Percentiles rank a stretch among this genome's conserved stretches.
Evolutionary conservation across 2,113 vertebrate species (phyloP).

Genomic region (Nothoprocta pentlandii): DNA sequence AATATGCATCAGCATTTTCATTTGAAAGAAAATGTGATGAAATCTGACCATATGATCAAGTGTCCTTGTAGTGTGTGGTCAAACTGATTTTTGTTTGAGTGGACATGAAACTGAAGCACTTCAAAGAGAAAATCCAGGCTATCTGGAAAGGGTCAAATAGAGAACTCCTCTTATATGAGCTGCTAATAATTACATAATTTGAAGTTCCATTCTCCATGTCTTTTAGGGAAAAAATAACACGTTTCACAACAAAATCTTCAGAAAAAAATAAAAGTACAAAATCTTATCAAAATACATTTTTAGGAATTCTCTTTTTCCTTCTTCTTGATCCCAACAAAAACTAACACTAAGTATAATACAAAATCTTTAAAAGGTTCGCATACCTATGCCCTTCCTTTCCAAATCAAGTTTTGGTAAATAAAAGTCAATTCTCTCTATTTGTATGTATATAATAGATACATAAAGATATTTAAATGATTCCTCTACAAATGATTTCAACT

Average conservation of each 20-base stretch:
- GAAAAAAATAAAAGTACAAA: neutral
- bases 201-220: neutral
- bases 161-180: neutral
- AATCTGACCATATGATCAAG: neutral
- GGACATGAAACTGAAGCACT: slow-evolving; percentile 19
- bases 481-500: neutral
- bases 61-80: neutral
- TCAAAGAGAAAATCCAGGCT: neutral
- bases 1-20: neutral
- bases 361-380: neutral
- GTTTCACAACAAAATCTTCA: neutral
- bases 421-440: neutral
- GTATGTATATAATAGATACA: neutral
- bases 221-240: neutral
- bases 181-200: neutral
- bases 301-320: neutral
- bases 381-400: neutral
- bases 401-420: neutral
- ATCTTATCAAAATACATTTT: neutral
- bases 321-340: neutral
- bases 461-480: neutral
- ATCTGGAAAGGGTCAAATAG: neutral
- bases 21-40: neutral
- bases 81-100: neutral
- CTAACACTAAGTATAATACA: slow-evolving; percentile 30